These are phyloP conservation scores for Ceratitis capitata DNA, from an alignment of 1,140 invertebrate genomes.

Conservation along the genomic window DNA sequence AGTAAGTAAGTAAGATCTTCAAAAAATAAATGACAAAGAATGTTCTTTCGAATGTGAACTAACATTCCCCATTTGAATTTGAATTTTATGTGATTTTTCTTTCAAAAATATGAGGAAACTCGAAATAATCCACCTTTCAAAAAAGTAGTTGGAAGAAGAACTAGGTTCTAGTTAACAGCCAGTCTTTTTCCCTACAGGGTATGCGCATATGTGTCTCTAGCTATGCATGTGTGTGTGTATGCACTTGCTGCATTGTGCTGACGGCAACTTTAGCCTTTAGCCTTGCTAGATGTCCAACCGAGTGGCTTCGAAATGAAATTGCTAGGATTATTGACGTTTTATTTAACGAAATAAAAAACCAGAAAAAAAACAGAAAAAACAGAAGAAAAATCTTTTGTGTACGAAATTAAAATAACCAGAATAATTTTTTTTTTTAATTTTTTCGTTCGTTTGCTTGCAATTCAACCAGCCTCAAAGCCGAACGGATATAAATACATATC, in stretches of 20 bases:
- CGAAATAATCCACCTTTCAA: too few relatives aligned
- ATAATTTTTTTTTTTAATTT: not conserved
- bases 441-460: not conserved
- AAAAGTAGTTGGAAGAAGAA: too few relatives aligned
- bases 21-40: too few relatives aligned
- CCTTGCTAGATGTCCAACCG: constrained; percentile 24
- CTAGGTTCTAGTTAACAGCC: not conserved
- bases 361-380: not conserved
- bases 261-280: constrained; percentile 4
- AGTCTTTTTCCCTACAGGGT: not conserved
- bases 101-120: too few relatives aligned
- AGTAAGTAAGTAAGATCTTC: too few relatives aligned
- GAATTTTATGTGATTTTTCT: too few relatives aligned
- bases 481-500: too few relatives aligned
- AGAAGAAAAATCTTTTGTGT: constrained; percentile 26
- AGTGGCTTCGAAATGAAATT: constrained; percentile 37
- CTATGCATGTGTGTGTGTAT: not conserved
- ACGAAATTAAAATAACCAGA: constrained; percentile 33
- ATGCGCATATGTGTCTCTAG: not conserved
- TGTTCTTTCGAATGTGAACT: too few relatives aligned
- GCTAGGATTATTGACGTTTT: constrained; percentile 38
- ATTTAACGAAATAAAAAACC: not conserved
- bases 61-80: too few relatives aligned
- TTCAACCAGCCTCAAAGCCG: constrained; percentile 27
- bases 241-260: not conserved